Evolutionary conservation across 2,888 invertebrate species (phyloP).

Genomic region (Pomacea canaliculata): DNA sequence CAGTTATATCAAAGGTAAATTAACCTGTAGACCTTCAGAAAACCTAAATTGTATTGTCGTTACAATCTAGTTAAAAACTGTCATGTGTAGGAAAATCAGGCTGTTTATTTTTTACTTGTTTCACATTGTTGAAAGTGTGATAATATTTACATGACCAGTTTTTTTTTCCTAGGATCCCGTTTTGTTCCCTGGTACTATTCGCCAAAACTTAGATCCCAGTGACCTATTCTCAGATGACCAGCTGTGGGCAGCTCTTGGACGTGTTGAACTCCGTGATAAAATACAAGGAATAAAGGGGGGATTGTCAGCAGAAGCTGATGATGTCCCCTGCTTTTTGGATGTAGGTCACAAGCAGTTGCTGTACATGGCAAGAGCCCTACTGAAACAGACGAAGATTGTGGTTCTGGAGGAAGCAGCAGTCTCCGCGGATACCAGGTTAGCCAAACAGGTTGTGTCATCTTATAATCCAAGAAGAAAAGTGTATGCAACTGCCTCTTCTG

Average conservation of each 20-base stretch:
- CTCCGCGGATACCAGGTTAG: conserved; percentile 53
- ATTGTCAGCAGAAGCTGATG: conserved; percentile 46
- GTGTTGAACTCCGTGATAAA: conserved; percentile 48
- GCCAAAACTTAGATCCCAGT: conserved; percentile 60
- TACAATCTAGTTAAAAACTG: not conserved
- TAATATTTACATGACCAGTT: not conserved
- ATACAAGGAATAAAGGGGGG: conserved; percentile 44
- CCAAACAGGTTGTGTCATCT: not conserved
- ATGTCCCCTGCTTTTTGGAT: conserved; percentile 43
- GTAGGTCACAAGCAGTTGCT: conserved; percentile 50
- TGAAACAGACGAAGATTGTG: conserved; percentile 56
- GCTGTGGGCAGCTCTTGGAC: conserved; percentile 55
- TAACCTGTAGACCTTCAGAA: not conserved
- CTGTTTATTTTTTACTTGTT: too few relatives aligned
- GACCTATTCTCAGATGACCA: conserved; percentile 47
- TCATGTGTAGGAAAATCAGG: not conserved
- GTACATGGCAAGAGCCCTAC: conserved; percentile 51
- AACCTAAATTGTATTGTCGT: not conserved
- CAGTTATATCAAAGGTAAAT: conserved; percentile 81
- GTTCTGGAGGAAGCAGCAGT: conserved; percentile 64
- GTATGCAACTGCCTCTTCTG: too few relatives aligned
- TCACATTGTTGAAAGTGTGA: too few relatives aligned
- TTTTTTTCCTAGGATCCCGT: conserved; percentile 51
- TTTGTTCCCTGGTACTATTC: conserved; percentile 56
- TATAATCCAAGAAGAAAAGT: too few relatives aligned